Evolutionary conservation across 2,113 vertebrate species (phyloP), one percentile per base, ranked within the genome.

Genomic region (Nannospalax galili): DNA sequence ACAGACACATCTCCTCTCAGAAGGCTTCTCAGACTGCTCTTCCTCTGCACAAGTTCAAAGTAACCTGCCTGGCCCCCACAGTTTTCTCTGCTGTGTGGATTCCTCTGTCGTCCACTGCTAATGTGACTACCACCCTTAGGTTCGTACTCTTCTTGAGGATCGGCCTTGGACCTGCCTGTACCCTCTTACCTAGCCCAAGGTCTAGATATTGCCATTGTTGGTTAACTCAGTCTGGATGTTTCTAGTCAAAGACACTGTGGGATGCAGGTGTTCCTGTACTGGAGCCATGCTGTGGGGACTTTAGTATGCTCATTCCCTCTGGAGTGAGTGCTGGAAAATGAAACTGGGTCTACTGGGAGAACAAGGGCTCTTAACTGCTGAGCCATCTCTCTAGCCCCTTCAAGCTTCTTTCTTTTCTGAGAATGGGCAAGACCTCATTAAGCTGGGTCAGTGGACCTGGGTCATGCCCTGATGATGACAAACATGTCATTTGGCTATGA

Each of bases 371-470:
- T n/a, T n/a, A n/a, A n/a, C n/a, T n/a, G n/a, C n/a, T n/a, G n/a
- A n/a, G n/a, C n/a, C n/a, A n/a, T n/a, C n/a, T n/a, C n/a, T n/a
- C n/a, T n/a, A n/a, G n/a, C n/a, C n/a, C n/a, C n/a, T n/a, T 92
- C 30, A 0, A 7, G 74, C 80, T 77, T 96, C 79, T 78, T 97
- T 97, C 81, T 97, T 95, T 96, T 85, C 78, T 79, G 89, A 79
- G 69, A 88, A 78, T 67, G 26, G 32, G 70, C 96, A 88, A 95
- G 96, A 80, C 7, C 69, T 78, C 72, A 75, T 91, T 84, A 94
- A 92, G 91, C 70, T 67, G 77, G 45, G 92, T 91, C n/a, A 65
- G 91, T 69, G 96, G 97, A 97, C 97, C 75, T 94, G 92, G 97
- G 97, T 97, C 95, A 96, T 3, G 72, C 42, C 86, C 94, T 2